Evolutionary conservation across 2,797 vertebrate genomes (phyloP).

Genomic region (Carduelis carduelis): DNA sequence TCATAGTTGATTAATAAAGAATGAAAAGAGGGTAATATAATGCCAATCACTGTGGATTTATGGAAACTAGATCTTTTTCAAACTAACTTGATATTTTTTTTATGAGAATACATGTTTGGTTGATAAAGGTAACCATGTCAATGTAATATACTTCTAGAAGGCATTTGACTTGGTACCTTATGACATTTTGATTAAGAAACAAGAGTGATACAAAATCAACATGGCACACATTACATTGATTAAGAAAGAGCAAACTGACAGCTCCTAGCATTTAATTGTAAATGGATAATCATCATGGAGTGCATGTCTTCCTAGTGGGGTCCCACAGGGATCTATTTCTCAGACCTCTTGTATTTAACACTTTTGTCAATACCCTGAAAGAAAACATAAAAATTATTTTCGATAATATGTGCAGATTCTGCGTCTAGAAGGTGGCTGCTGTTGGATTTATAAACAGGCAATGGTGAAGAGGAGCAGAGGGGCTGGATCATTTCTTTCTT

Average conservation of each 20-base stretch:
- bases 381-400: constrained; percentile 50
- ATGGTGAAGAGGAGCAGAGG: background rate
- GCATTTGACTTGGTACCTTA: constrained; percentile 67
- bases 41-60: constrained; percentile 69
- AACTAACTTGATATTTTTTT: constrained; percentile 71
- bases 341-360: constrained; percentile 52
- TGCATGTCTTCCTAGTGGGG: constrained; percentile 44
- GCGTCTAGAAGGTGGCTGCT: background rate
- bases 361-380: constrained; percentile 47
- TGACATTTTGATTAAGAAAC: constrained; percentile 72
- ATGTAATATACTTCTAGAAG: constrained; percentile 65
- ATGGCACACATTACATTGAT: constrained; percentile 69
- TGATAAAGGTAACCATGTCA: constrained; percentile 69
- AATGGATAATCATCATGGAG: constrained; percentile 65
- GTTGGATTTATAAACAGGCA: background rate
- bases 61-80: constrained; percentile 68
- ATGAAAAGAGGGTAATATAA: constrained; percentile 69
- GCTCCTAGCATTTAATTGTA: constrained; percentile 68
- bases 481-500: background rate
- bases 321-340: constrained; percentile 60
- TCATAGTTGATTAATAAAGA: constrained; percentile 70
- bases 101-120: constrained; percentile 65
- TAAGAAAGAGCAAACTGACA: constrained; percentile 68
- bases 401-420: background rate
- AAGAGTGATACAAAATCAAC: constrained; percentile 70